Percentiles rank a stretch among this genome's conserved stretches.
Evolutionary conservation across 2,888 invertebrate genomes (phyloP).

Genomic region (Lasioglossum leucozonium): DNA sequence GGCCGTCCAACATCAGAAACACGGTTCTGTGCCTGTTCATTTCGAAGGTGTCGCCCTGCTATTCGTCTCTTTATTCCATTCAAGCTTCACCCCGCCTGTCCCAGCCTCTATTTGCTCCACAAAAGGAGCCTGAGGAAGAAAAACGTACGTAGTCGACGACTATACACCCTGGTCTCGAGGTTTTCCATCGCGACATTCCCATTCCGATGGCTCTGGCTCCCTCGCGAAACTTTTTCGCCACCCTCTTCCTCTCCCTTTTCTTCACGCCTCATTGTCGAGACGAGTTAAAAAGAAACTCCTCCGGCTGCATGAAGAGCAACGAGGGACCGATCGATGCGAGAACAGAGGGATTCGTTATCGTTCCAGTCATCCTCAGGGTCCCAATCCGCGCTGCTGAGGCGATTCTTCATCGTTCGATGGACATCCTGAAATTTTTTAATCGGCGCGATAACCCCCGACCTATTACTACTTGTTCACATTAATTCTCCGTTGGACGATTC

Average conservation of each 20-base stretch:
- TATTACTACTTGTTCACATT: neutral
- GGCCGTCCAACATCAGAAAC: neutral
- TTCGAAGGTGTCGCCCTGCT: slow-evolving; percentile 14
- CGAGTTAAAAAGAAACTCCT: slow-evolving; percentile 60
- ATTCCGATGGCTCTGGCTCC: slow-evolving; percentile 15
- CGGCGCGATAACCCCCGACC: too few relatives aligned
- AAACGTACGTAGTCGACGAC: slow-evolving; percentile 14
- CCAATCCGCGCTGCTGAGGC: slow-evolving; percentile 6
- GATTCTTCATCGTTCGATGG: neutral
- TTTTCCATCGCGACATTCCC: slow-evolving; percentile 45
- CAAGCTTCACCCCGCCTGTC: neutral
- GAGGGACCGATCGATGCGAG: slow-evolving; percentile 53
- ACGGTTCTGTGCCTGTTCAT: neutral
- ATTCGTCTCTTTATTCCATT: slow-evolving; percentile 25
- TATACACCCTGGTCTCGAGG: slow-evolving; percentile 14
- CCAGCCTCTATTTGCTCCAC: slow-evolving; percentile 23
- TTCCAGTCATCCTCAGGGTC: slow-evolving; percentile 28
- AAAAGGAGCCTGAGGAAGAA: slow-evolving; percentile 24
- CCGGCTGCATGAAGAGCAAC: slow-evolving; percentile 44
- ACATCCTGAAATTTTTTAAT: neutral
- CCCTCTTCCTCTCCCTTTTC: slow-evolving; percentile 25
- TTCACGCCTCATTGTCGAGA: slow-evolving; percentile 59
- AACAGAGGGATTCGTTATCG: slow-evolving; percentile 64
- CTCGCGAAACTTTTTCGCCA: slow-evolving; percentile 45
- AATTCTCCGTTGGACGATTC: neutral